These are phyloP conservation scores for Drosophila arizonae DNA, from an alignment of 1,140 invertebrate species.

Conservation along the genomic window DNA sequence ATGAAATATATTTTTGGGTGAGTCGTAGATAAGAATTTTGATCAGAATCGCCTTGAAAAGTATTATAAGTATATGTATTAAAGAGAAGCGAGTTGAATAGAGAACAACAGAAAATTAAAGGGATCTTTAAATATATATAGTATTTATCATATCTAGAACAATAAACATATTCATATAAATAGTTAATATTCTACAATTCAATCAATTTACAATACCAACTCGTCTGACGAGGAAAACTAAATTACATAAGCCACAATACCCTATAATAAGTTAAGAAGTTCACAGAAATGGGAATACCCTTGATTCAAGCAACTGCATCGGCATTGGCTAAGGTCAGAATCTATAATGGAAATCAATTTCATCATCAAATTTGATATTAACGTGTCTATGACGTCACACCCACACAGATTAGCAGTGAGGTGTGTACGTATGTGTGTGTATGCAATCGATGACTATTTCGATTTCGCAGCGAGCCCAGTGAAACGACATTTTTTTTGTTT, in stretches of 20 bases:
- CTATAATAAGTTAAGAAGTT: not conserved
- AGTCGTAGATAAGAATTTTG: too few relatives aligned
- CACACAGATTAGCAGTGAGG: not conserved
- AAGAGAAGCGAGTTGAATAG: too few relatives aligned
- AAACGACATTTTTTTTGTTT: not conserved
- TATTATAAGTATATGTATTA: too few relatives aligned
- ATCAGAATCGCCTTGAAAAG: too few relatives aligned
- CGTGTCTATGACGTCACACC: conserved; percentile 18
- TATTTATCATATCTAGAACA: too few relatives aligned
- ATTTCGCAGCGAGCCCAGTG: not conserved
- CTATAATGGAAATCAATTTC: conserved; percentile 18
- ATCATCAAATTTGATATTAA: conserved; percentile 7
- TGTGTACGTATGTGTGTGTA: not conserved
- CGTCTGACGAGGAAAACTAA: too few relatives aligned
- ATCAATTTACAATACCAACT: too few relatives aligned
- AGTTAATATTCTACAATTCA: too few relatives aligned
- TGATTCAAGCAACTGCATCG: not conserved
- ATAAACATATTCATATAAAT: too few relatives aligned
- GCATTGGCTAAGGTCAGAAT: conserved; percentile 26
- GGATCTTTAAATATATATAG: too few relatives aligned
- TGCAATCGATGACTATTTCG: conserved; percentile 21
- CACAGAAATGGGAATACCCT: not conserved
- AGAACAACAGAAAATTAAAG: too few relatives aligned
- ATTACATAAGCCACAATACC: not conserved
- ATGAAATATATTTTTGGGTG: too few relatives aligned